Evolutionary conservation across 2,797 vertebrate species (phyloP).

Genomic region (Sorex maritimensis): DNA sequence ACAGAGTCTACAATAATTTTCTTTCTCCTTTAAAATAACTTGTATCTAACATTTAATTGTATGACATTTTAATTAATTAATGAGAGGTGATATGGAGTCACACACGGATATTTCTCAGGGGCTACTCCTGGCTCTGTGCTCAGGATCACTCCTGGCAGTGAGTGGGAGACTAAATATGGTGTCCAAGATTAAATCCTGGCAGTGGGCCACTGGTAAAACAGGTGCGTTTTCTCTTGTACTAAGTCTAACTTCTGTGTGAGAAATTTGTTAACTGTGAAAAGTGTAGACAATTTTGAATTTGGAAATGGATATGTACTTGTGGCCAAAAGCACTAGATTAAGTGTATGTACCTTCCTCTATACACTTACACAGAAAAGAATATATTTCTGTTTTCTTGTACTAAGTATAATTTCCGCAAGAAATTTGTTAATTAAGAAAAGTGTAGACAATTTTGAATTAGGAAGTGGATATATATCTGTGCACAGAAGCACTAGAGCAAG

Average conservation of each 20-base stretch:
- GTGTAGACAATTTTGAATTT: background rate
- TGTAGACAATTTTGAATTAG: background rate
- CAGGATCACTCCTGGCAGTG: too few relatives aligned
- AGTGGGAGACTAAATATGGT: too few relatives aligned
- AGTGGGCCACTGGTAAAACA: too few relatives aligned
- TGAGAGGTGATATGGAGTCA: too few relatives aligned
- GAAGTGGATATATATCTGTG: background rate
- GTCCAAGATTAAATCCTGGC: too few relatives aligned
- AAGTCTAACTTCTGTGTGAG: background rate
- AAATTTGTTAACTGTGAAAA: background rate
- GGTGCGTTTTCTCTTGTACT: too few relatives aligned
- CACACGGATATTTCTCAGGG: too few relatives aligned
- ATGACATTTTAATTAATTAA: background rate
- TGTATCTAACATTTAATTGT: background rate
- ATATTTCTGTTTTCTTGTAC: background rate
- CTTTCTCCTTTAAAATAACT: background rate
- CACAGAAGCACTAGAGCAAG: background rate
- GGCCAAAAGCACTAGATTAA: background rate
- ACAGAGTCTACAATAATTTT: background rate
- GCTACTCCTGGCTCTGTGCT: too few relatives aligned
- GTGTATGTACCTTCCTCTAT: background rate
- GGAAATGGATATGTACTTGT: background rate
- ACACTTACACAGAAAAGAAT: background rate
- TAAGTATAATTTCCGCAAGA: background rate
- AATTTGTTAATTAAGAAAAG: background rate